Percentiles rank a stretch among this genome's conserved stretches.
These are phyloP conservation scores for Toxotes jaculatrix DNA, from an alignment of 2,113 vertebrate species.

Conservation along the genomic window DNA sequence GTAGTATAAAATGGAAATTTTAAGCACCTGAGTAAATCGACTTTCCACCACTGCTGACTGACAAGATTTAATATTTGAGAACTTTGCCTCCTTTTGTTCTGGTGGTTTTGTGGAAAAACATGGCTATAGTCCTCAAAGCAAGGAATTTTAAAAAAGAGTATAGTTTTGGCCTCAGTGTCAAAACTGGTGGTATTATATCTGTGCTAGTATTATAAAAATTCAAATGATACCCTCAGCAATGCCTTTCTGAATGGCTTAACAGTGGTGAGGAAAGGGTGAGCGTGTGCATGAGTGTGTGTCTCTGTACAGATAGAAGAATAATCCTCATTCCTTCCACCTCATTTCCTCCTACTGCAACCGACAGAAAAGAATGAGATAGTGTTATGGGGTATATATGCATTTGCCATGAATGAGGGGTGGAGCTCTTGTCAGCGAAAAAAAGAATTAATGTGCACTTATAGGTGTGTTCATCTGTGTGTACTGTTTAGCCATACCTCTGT, in stretches of 20 bases:
- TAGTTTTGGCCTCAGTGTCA: not conserved
- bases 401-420: constrained; percentile 34
- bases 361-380: constrained; percentile 30
- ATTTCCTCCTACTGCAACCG: constrained; percentile 45
- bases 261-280: constrained; percentile 5
- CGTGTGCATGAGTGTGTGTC: constrained; percentile 16
- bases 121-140: not conserved
- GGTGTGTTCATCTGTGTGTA: constrained; percentile 27
- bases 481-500: not conserved
- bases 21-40: too few relatives aligned
- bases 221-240: not conserved
- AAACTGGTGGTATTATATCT: not conserved
- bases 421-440: constrained; percentile 37
- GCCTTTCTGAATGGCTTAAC: constrained; percentile 33
- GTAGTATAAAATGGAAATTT: not conserved
- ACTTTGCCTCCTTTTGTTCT: not conserved
- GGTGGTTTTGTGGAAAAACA: not conserved
- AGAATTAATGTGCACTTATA: constrained; percentile 37
- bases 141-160: not conserved
- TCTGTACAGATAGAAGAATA: constrained; percentile 41
- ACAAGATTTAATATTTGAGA: not conserved
- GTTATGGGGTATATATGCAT: constrained; percentile 28
- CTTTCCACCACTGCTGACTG: too few relatives aligned
- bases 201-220: not conserved
- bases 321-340: constrained; percentile 60